Evolutionary conservation across 2,888 invertebrate genomes (phyloP), one percentile per base, ranked within the genome.

Genomic region (Hydrotaea diabolus): DNA sequence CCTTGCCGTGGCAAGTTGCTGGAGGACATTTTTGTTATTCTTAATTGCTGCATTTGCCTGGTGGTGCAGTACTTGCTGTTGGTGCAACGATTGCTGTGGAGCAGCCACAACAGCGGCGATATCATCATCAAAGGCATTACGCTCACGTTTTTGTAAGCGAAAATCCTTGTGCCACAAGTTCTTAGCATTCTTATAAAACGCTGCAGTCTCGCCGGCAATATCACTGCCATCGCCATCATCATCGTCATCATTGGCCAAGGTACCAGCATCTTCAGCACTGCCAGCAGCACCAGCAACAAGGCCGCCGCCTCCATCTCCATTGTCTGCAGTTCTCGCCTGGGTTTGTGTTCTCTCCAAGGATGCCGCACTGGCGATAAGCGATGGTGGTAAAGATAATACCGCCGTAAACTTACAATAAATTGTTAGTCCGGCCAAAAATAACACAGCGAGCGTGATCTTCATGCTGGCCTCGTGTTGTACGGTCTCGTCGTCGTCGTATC

Each of bases 321-420:
- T 39, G 55, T 83, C 81, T 31, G 82, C 23, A 62, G 69, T 19
- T 62, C 82, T 1, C 39, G 39, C 75, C 57, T 76, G 21, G 19
- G 81, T 71, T 46, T 72, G 79, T 31, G 23, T 69, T 71, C 46
- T 77, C 46, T 85, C 87, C 88, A 88, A 89, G 89, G 90, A 89
- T 89, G 89, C 90, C 88, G 88, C 88, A 84, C 88, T 88, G 71
- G 88, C 88, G 90, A 91, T 91, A 90, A 90, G 88, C 90, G 91
- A 91, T 91, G 90, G 91, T 90, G 91, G 90, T 88, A 90, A 89
- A 89, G 91, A 91, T 91, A 91, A 88, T 82, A 89, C 90, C 83
- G 88, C 87, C 88, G 86, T 87, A 85, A 88, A 88, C 86, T 89
- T 88, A 87, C 90, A 90, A 91, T 90, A 91, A 90, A 91, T 90